Base-by-base conservation (phyloP, 23 tunicate genomes). In the Styela clava region DNA sequence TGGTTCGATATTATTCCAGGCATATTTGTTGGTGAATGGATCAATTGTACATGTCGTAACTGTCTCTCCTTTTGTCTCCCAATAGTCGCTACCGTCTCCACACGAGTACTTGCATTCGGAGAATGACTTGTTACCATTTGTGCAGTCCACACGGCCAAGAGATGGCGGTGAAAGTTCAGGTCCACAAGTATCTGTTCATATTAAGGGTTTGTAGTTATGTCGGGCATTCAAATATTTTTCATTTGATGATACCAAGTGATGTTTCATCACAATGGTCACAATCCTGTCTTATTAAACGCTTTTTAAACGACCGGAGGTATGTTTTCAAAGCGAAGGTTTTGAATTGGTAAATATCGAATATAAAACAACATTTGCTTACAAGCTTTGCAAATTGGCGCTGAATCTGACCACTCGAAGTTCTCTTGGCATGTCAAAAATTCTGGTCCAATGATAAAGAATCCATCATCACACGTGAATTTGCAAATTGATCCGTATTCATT, bases 91-190 rank as follows among this genome's bases (percentile, higher is more conserved):
- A 0, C 79, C 86, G 61, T 64, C 79, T 3, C 97, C 97, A 44
- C 97, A 91, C n/a, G 74, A n/a, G 63, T 36, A 91, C 21, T 33
- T 7, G 52, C 97, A 91, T 31, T 79, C 63, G 24, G 97, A 91
- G 65, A 91, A 85, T 16, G 97, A 82, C 2, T 34, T 30, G 83
- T 83, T 82, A 2, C 74, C 90, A 19, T 78, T 64, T 22, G 71
- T 69, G 68, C 97, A 91, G n/a, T 63, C 74, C 26, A 86, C 86
- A 20, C 61, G 21, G 0, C 89, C 89, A 29, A 76, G 78, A 0
- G 16, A 26, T 9, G 90, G 89, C 1, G 24, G 26, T n/a, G 74
- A 21, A 34, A 32, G 83, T 33, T 28, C 74, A 5, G 82, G 78
- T 2, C 63, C 63, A 70, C 97, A 91, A 2, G 97, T 69, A 44